Percentiles rank a stretch among this genome's conserved stretches.
These are phyloP conservation scores for Eriocheir sinensis DNA, from an alignment of 1,140 invertebrate genomes.

Conservation along the genomic window DNA sequence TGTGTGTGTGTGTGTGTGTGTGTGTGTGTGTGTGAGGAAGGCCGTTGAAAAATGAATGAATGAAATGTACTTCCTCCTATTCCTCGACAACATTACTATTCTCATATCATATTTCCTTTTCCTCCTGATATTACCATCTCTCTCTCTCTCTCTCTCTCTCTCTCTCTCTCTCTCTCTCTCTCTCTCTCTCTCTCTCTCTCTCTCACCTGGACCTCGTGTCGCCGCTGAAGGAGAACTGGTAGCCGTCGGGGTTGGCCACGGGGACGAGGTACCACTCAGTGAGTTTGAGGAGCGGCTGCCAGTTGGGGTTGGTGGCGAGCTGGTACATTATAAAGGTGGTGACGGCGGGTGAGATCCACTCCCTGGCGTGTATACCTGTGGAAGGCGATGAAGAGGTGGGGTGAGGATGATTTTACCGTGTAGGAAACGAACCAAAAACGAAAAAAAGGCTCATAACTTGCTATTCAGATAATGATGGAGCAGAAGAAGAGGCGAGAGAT, in stretches of 20 bases:
- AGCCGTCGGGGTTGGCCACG: conserved; percentile 79
- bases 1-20: too few species aligned
- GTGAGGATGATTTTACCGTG: background rate
- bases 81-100: too few species aligned
- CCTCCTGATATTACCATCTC: too few species aligned
- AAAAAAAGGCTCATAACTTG: too few species aligned
- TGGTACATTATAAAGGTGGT: conserved; percentile 93
- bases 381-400: background rate
- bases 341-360: conserved; percentile 95
- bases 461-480: background rate
- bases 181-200: too few species aligned
- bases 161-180: too few species aligned
- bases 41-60: too few species aligned
- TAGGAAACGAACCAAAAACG: too few species aligned
- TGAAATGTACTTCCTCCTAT: too few species aligned
- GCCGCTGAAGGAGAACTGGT: conserved; percentile 79
- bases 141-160: too few species aligned
- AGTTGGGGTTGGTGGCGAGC: conserved; percentile 88
- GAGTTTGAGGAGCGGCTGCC: conserved; percentile 86
- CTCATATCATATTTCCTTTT: too few species aligned
- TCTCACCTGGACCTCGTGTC: conserved; percentile 76
- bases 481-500: background rate
- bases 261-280: conserved; percentile 85
- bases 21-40: too few species aligned
- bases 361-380: conserved; percentile 88